These are phyloP conservation scores for Acrocyrtus sp. DNA, from an alignment of 2,888 invertebrate species.

Conservation along the genomic window DNA sequence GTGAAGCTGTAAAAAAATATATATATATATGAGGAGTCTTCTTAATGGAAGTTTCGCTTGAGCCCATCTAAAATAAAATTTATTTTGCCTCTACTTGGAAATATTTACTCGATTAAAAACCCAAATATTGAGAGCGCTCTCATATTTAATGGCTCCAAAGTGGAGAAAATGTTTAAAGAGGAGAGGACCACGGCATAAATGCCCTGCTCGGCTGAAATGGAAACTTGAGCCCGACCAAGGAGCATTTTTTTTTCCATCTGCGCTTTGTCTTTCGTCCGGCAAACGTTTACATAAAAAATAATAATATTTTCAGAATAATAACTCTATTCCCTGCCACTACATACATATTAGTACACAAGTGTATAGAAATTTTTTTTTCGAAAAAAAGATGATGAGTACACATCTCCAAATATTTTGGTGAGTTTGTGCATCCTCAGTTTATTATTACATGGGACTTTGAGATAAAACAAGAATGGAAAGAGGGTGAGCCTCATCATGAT, in stretches of 20 bases:
- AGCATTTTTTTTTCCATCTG: background rate
- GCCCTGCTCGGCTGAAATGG: background rate
- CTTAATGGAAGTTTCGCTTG: background rate
- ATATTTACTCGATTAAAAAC: background rate
- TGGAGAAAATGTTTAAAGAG: background rate
- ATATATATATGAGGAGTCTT: too few relatives aligned
- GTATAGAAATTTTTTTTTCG: too few relatives aligned
- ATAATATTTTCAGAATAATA: background rate
- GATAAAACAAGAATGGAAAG: conserved; percentile 10
- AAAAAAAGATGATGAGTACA: too few relatives aligned
- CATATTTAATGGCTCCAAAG: background rate
- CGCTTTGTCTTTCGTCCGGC: background rate
- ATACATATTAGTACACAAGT: too few relatives aligned
- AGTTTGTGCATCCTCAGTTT: too few relatives aligned
- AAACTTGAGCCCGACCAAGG: background rate
- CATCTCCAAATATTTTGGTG: too few relatives aligned
- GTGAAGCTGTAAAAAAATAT: too few relatives aligned
- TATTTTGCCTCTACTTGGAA: too few relatives aligned
- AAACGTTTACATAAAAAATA: background rate
- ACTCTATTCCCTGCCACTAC: background rate
- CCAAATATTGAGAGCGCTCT: background rate
- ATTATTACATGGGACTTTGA: too few relatives aligned
- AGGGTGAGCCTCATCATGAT: too few relatives aligned
- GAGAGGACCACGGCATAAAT: background rate
- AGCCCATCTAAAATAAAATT: background rate